Conservation (phyloP, 2,888 invertebrate species). For the Cryptus viduatorius region DNA sequence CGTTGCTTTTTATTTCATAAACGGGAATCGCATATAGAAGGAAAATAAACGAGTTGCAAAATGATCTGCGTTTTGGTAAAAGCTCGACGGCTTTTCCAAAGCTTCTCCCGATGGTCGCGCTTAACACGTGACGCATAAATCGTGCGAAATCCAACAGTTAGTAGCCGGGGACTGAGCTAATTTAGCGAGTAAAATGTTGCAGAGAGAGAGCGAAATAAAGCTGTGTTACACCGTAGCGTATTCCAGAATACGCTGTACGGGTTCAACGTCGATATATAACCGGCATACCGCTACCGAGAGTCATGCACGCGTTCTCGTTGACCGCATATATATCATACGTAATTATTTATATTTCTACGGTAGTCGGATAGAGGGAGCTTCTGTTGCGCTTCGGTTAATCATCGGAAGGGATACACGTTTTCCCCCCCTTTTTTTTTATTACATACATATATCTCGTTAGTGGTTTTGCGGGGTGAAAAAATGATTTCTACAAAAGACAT, state of each 20-base stretch:
- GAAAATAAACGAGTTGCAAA: neutral
- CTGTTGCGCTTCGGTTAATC: slow-evolving; percentile 53
- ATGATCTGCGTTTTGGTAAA: slow-evolving; percentile 5
- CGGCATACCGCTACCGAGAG: slow-evolving; percentile 61
- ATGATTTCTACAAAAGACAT: no score
- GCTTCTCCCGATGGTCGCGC: slow-evolving; percentile 25
- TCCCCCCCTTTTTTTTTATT: no score
- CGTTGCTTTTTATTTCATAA: neutral
- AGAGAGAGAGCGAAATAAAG: slow-evolving; percentile 79
- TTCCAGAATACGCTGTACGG: slow-evolving; percentile 56
- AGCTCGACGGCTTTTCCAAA: slow-evolving; percentile 71
- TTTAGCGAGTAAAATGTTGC: slow-evolving; percentile 80
- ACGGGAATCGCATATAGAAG: neutral
- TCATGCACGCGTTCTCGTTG: slow-evolving; percentile 64
- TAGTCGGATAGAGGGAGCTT: slow-evolving; percentile 28
- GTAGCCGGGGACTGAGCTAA: slow-evolving; percentile 75
- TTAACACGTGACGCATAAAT: slow-evolving; percentile 76
- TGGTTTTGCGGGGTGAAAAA: neutral
- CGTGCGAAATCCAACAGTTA: slow-evolving; percentile 53
- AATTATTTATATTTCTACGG: slow-evolving; percentile 81
- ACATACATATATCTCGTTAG: neutral
- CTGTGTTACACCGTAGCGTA: slow-evolving; percentile 60
- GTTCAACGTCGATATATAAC: slow-evolving; percentile 65
- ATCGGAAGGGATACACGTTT: neutral
- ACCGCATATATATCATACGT: slow-evolving; percentile 78